Evolutionary conservation across 2,113 vertebrate genomes (phyloP), one percentile per base, ranked within the genome.

Genomic region (Argyrosomus japonicus): DNA sequence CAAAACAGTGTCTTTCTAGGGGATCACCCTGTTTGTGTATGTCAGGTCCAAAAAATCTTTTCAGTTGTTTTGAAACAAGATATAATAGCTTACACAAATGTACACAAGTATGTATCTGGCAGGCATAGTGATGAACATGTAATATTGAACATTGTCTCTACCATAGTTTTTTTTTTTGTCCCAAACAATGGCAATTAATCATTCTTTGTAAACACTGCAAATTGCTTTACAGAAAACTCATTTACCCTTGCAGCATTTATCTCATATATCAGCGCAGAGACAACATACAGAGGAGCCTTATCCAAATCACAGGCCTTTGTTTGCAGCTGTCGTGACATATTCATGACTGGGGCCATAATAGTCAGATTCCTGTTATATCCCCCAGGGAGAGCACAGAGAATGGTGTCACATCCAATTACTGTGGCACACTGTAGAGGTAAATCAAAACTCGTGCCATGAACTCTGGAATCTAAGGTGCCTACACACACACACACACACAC

Each of bases 381-480:
- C 92, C 91, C 71, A 47, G 91, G 90, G 94, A 90, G 90, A 86
- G 87, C 82, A 77, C 75, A 78, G 91, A 92, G 88, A 89, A 93
- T 92, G 91, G 91, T 94, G 93, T 94, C 93, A 94, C 91, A 92
- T 93, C 93, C 93, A 94, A 94, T 93, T 94, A 94, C 88, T 75
- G 89, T 79, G 57, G 87, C 88, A 87, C 92, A 92, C 85, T 89
- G 87, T 90, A 81, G 89, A 91, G 88, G 92, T 94, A 92, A 93
- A 94, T 94, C 92, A 94, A 90, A 89, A 89, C 89, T 88, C 29
- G 12, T 90, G 90, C 88, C 87, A 75, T 88, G 87, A 92, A 91
- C 90, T 87, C 81, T 75, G 68, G 78, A 90, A 85, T 89, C 77
- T 50, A 63, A 62, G 83, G 86, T 82, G 75, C 64, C 19, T 47